Evolutionary conservation across 2,797 vertebrate genomes (phyloP), one percentile per base, ranked within the genome.

Genomic region (Ceryle rudis): DNA sequence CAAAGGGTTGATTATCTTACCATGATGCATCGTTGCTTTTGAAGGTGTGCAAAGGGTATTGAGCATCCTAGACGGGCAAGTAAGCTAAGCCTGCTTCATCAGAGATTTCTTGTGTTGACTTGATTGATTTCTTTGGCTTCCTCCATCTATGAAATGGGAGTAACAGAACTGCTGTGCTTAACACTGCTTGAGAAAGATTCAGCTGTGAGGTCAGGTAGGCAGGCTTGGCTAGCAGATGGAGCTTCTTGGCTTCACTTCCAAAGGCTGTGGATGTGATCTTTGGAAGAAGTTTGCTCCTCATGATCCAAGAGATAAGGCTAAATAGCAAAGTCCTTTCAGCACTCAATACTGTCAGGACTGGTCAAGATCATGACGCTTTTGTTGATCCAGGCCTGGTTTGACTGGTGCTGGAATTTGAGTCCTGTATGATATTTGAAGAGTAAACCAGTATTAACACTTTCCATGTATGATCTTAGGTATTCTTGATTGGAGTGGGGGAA

Each of bases 301-400:
- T 54, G n/a, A 84, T 52, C 62, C 62, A 65, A 72, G 49, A 75
- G 35, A 61, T 2, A 86, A 69, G n/a, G 26, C 57, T 71, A 44
- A 86, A 86, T 61, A 86, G 20, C 37, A 47, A 79, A 92, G 77
- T 86, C 44, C 42, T 89, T 94, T 93, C 61, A 87, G 64, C 26
- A 11, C 23, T 67, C 67, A 60, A 20, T 78, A 51, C n/a, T 90
- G 37, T 79, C 17, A 35, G 31, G 31, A 58, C n/a, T 26, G 10
- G 7, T 93, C 49, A 78, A 92, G 52, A 75, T 74, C 51, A 60
- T 37, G n/a, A 78, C 81, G 62, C 13, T 79, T 86, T 93, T 92
- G 7, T 91, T 79, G 39, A 52, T 83, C 26, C 21, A 35, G 25
- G 14, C 37, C 65, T 75, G 31, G 14, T 78, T 91, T 89, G 60